Conservation (phyloP, 2,113 vertebrate species). For the Coturnix japonica region DNA sequence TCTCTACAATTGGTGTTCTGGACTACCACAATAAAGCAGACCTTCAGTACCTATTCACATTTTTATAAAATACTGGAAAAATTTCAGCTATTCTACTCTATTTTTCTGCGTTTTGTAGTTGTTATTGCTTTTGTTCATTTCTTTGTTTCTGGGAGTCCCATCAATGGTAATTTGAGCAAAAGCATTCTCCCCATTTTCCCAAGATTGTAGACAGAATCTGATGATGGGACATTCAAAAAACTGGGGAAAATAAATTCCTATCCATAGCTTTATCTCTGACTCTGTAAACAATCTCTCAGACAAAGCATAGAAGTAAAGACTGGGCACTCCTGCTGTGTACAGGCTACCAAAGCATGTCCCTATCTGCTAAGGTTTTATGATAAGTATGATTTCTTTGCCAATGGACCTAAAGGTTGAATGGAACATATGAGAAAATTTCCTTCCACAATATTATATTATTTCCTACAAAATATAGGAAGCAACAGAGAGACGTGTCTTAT, state of each 20-base stretch:
- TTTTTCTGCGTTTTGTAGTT: background rate
- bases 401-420: background rate
- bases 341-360: background rate
- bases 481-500: background rate
- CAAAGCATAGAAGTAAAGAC: background rate
- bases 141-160: background rate
- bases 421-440: background rate
- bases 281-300: background rate
- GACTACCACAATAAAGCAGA: background rate
- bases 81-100: background rate
- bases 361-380: background rate
- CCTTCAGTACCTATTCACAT: background rate
- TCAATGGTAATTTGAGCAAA: background rate
- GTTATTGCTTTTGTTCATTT: no score
- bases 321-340: background rate
- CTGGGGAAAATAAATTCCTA: background rate
- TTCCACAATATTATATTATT: background rate
- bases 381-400: background rate
- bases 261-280: background rate
- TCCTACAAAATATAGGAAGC: background rate
- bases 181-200: fast-evolving
- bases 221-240: background rate
- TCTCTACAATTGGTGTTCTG: background rate
- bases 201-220: background rate
- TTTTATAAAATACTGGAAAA: background rate